Conservation (phyloP, 2,797 vertebrate species). For the Leuciscus waleckii region DNA sequence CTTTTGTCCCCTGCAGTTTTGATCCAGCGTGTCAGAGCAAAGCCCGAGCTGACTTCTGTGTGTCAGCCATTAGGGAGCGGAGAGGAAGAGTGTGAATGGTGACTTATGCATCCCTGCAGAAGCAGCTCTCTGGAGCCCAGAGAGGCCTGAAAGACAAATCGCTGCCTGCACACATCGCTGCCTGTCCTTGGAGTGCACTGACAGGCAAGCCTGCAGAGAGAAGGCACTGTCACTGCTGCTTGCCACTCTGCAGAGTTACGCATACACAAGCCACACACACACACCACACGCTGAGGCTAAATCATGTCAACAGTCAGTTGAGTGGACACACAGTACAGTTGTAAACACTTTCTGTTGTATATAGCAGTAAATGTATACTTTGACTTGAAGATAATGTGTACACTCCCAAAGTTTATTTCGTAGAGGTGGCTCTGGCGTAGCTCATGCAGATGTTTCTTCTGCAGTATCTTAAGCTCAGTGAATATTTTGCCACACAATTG, state of each 20-base stretch:
- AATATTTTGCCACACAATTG: neutral
- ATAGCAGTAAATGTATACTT: slow-evolving; percentile 18
- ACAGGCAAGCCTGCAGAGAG: slow-evolving; percentile 51
- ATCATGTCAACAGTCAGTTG: slow-evolving; percentile 38
- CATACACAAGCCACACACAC: slow-evolving; percentile 10
- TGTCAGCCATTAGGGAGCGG: slow-evolving; percentile 29
- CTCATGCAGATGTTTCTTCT: neutral
- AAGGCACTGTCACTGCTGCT: slow-evolving; percentile 41
- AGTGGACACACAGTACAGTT: slow-evolving; percentile 15
- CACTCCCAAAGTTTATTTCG: neutral
- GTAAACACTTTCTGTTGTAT: neutral
- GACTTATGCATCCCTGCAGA: slow-evolving; percentile 55
- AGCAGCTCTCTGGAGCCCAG: slow-evolving; percentile 44
- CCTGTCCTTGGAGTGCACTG: slow-evolving; percentile 58
- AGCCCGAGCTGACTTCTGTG: slow-evolving; percentile 25
- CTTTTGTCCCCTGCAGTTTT: slow-evolving; percentile 31
- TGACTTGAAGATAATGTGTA: slow-evolving; percentile 13
- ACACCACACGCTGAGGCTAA: slow-evolving; percentile 28
- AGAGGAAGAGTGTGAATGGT: slow-evolving; percentile 45
- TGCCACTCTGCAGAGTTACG: slow-evolving; percentile 27
- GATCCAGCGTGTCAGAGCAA: slow-evolving; percentile 24
- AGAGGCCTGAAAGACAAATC: slow-evolving; percentile 54
- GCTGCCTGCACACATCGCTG: slow-evolving; percentile 53
- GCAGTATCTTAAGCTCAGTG: neutral
- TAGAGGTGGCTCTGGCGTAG: neutral